Percentiles rank a stretch among this genome's conserved stretches.
These are phyloP conservation scores for Linnaemya vulpina DNA, from an alignment of 2,888 invertebrate species.

Conservation along the genomic window DNA sequence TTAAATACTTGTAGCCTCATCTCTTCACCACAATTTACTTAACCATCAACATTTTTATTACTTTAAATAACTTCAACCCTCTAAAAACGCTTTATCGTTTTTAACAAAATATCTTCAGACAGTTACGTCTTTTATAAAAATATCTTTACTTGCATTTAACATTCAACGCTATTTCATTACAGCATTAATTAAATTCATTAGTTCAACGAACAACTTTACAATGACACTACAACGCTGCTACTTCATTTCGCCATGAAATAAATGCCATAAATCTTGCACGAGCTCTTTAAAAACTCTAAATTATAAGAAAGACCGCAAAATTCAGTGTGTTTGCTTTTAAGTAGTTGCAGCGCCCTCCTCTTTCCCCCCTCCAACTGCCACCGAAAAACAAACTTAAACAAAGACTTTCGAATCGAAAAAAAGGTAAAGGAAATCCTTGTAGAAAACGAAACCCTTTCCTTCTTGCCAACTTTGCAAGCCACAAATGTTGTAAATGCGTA, in stretches of 20 bases:
- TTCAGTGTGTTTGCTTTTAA: constrained; percentile 32
- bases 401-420: background rate
- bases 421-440: constrained; percentile 14
- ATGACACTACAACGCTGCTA: constrained; percentile 46
- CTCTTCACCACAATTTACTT: constrained; percentile 4
- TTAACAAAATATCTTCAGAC: constrained; percentile 16
- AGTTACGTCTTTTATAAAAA: constrained; percentile 9
- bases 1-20: background rate
- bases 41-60: background rate
- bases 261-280: constrained; percentile 46
- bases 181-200: constrained; percentile 75
- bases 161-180: constrained; percentile 54
- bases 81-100: background rate
- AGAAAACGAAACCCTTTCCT: constrained; percentile 26
- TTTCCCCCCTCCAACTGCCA: background rate
- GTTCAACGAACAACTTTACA: constrained; percentile 70
- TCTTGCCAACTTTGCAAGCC: background rate
- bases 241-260: constrained; percentile 13
- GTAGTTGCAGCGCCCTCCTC: background rate
- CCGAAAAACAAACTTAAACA: background rate
- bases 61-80: background rate
- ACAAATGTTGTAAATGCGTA: constrained; percentile 13
- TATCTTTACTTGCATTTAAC: constrained; percentile 13
- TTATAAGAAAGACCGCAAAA: constrained; percentile 46
- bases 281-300: constrained; percentile 42